Evolutionary conservation across 2,113 vertebrate genomes (phyloP).

Genomic region (Theristicus caerulescens): DNA sequence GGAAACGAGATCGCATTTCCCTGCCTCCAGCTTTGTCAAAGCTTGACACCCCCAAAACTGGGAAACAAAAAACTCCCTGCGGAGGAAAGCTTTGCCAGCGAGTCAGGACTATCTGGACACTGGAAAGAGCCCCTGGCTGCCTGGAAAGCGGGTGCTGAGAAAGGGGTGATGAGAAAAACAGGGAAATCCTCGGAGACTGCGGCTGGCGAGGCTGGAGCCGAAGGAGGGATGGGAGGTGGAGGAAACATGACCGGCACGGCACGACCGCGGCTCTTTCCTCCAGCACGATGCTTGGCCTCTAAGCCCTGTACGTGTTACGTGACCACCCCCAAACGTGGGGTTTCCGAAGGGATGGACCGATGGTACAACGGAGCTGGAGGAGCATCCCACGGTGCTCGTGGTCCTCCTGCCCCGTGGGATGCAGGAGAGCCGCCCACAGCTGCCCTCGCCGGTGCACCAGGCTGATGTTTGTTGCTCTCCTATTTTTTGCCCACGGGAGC

Average conservation of each 20-base stretch:
- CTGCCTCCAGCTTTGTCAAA: neutral
- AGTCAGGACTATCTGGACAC: neutral
- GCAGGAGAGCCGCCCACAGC: accelerated
- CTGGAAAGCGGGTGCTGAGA: neutral
- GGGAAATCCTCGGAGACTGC: neutral
- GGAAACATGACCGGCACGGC: accelerated
- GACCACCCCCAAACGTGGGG: accelerated
- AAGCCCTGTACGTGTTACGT: accelerated
- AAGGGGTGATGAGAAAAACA: constrained; percentile 40
- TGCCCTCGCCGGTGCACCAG: accelerated
- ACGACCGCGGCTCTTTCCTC: accelerated
- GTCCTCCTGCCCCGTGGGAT: neutral
- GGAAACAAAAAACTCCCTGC: neutral
- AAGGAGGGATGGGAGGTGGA: neutral
- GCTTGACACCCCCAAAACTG: neutral
- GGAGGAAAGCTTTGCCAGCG: neutral
- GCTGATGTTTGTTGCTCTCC: neutral
- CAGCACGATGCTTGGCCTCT: neutral
- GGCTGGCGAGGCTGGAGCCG: accelerated
- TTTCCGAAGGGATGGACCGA: neutral
- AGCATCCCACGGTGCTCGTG: neutral
- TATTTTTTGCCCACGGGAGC: neutral
- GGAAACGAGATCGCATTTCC: neutral
- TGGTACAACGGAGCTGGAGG: neutral
- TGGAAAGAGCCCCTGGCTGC: neutral